Evolutionary conservation across 2,888 invertebrate genomes (phyloP).

Genomic region (Rapana venosa): DNA sequence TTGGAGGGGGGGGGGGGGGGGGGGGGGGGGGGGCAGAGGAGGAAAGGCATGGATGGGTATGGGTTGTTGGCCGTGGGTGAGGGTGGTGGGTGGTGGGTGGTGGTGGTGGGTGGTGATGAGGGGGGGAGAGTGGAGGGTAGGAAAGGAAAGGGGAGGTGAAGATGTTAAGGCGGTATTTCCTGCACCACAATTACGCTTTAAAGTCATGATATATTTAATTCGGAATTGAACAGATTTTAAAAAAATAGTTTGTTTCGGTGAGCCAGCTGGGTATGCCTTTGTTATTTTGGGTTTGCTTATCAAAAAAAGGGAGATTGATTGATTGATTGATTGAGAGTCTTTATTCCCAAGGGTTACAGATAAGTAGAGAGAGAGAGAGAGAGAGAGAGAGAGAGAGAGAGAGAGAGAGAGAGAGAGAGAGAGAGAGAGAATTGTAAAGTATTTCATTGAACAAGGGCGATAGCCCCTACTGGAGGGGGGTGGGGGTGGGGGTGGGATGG

Average conservation of each 20-base stretch:
- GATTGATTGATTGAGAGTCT: too few species aligned
- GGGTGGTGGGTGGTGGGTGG: not conserved
- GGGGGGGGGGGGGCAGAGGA: not conserved
- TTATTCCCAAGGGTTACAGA: not conserved
- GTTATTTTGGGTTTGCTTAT: too few species aligned
- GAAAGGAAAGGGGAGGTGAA: too few species aligned
- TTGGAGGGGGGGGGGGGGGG: not conserved
- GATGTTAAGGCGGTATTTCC: too few species aligned
- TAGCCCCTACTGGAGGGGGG: too few species aligned
- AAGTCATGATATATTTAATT: too few species aligned
- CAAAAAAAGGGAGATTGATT: too few species aligned
- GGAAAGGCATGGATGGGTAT: not conserved
- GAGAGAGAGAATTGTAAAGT: not conserved
- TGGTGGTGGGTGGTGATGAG: not conserved
- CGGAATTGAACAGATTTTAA: not conserved
- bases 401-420: not conserved
- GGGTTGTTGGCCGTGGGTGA: not conserved
- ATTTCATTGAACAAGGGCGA: too few species aligned
- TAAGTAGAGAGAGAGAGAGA: not conserved
- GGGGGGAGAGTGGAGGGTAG: not conserved
- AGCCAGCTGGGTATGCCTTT: too few species aligned
- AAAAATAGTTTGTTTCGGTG: too few species aligned
- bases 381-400: conserved; percentile 18
- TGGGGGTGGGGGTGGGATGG: too few species aligned
- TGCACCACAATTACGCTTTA: too few species aligned